A percentile compares a stretch with the other conserved stretches of the same genome.
Evolutionary conservation across 2,888 invertebrate genomes (phyloP).

Genomic region (Melanophora roralis): DNA sequence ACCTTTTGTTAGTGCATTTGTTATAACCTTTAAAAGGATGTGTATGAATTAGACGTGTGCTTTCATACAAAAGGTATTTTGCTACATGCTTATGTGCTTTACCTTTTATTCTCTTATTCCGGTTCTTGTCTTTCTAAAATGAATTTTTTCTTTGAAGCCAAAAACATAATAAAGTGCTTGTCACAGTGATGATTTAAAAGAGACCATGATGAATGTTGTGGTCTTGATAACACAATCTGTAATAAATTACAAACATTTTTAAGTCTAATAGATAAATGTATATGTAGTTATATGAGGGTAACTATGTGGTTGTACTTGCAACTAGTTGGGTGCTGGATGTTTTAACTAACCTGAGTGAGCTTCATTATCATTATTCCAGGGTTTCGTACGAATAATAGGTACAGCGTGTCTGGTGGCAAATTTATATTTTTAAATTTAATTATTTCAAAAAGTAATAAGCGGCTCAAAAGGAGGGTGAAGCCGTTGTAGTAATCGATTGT

Average conservation of each 20-base stretch:
- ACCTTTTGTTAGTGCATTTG: background rate
- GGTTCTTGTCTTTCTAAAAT: too few species aligned
- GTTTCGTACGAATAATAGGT: background rate
- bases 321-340: background rate
- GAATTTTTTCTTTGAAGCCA: conserved; percentile 20
- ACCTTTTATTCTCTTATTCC: background rate
- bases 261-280: conserved; percentile 11
- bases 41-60: too few species aligned
- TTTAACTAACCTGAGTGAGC: background rate
- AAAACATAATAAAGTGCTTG: conserved; percentile 59
- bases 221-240: conserved; percentile 58
- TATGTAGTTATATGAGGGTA: too few species aligned
- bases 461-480: too few species aligned
- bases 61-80: background rate
- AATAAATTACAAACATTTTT: conserved; percentile 54
- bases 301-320: background rate
- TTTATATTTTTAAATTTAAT: too few species aligned
- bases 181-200: conserved; percentile 60
- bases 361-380: background rate
- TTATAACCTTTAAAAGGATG: background rate
- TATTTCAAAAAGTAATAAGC: too few species aligned
- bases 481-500: too few species aligned
- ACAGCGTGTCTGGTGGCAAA: too few species aligned
- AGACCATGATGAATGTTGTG: conserved; percentile 59
- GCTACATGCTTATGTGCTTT: background rate